Conservation (phyloP, 2,113 vertebrate species). For the Accipiter virgatus region DNA sequence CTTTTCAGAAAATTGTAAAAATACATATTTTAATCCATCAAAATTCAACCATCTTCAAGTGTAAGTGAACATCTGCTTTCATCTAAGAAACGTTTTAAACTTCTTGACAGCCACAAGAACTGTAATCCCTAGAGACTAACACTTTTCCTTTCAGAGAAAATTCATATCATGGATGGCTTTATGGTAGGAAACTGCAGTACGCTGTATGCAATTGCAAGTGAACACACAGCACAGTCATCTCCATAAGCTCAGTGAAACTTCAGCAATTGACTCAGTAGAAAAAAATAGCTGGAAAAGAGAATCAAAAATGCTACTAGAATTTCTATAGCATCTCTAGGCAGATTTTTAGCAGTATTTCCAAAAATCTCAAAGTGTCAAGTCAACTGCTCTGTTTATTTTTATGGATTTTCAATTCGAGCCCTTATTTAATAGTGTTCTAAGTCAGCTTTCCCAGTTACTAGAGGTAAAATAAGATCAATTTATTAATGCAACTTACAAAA, state of each 20-base stretch:
- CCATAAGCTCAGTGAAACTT: neutral
- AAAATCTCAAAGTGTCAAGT: neutral
- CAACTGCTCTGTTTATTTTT: neutral
- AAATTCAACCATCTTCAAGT: conserved; percentile 25
- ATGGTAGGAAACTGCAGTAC: neutral
- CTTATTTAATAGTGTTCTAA: neutral
- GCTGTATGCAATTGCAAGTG: neutral
- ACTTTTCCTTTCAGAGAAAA: conserved; percentile 65
- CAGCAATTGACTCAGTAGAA: neutral
- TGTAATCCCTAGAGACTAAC: conserved; percentile 37
- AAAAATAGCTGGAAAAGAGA: neutral
- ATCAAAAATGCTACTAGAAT: neutral
- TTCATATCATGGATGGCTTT: conserved; percentile 19
- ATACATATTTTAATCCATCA: conserved; percentile 20
- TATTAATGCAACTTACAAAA: neutral
- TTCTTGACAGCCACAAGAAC: conserved; percentile 69
- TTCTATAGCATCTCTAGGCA: neutral
- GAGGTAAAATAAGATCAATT: neutral
- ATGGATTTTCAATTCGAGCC: neutral
- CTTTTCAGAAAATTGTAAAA: neutral
- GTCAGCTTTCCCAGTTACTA: neutral
- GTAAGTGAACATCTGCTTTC: conserved; percentile 57
- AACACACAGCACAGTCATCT: conserved; percentile 3
- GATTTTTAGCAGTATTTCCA: neutral
- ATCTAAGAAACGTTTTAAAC: conserved; percentile 61